A percentile compares a stretch with the other conserved stretches of the same genome.
These are phyloP conservation scores for Urocynchramus pylzowi DNA, from an alignment of 2,113 vertebrate species.

Conservation along the genomic window DNA sequence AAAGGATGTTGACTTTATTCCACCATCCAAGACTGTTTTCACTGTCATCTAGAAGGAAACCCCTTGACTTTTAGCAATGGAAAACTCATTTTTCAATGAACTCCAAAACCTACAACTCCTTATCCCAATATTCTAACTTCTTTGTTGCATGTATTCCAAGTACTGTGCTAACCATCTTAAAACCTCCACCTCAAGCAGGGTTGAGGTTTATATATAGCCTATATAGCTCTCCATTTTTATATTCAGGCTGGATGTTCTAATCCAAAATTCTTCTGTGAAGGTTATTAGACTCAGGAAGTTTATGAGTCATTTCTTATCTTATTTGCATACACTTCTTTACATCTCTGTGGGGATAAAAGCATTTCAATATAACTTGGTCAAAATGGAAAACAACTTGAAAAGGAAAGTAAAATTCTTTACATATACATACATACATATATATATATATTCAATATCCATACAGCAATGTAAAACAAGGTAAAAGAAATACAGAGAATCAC, in stretches of 20 bases:
- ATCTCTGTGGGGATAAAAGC: background rate
- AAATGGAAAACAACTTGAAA: background rate
- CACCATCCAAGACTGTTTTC: background rate
- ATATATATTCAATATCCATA: background rate
- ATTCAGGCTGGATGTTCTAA: background rate
- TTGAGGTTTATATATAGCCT: too few relatives aligned
- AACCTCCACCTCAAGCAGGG: background rate
- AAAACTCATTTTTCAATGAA: background rate
- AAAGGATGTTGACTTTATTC: background rate
- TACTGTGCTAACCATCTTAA: background rate
- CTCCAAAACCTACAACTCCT: background rate
- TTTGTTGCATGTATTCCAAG: background rate
- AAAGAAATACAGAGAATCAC: background rate
- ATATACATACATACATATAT: background rate
- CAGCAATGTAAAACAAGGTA: background rate
- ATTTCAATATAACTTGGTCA: background rate
- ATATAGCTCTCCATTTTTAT: background rate
- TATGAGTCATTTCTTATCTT: background rate
- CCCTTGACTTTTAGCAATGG: accelerated
- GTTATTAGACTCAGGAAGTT: background rate
- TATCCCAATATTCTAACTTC: background rate
- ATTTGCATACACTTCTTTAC: background rate
- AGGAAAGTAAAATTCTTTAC: background rate
- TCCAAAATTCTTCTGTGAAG: background rate
- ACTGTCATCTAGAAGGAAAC: background rate